These are phyloP conservation scores for Takifugu ocellatus DNA, from an alignment of 2,797 vertebrate genomes.

Conservation along the genomic window DNA sequence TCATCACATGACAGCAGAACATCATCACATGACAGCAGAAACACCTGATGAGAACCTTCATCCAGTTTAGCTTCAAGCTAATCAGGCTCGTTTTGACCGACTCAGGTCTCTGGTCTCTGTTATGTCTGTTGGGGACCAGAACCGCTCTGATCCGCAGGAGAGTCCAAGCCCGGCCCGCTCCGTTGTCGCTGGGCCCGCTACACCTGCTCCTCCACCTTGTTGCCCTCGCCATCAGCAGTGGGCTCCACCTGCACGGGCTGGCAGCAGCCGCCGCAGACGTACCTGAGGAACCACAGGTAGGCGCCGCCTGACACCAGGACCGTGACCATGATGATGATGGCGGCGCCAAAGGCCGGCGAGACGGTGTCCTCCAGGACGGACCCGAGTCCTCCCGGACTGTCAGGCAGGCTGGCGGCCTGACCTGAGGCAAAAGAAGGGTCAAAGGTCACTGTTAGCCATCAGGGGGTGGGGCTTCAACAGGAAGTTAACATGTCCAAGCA, in stretches of 20 bases:
- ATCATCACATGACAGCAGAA: too few species aligned
- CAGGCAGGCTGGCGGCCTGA: conserved; percentile 24
- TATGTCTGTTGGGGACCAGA: too few species aligned
- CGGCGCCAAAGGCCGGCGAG: conserved; percentile 67
- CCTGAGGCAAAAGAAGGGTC: conserved; percentile 31
- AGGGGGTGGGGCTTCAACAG: too few species aligned
- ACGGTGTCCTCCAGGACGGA: conserved; percentile 51
- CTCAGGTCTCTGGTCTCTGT: too few species aligned
- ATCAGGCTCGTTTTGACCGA: too few species aligned
- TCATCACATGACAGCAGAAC: too few species aligned
- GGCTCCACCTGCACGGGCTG: conserved; percentile 66
- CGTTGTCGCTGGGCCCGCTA: conserved; percentile 12
- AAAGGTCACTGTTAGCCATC: not conserved
- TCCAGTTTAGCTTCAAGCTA: too few species aligned
- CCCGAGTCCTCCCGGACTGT: conserved; percentile 37
- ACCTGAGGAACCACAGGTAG: conserved; percentile 77
- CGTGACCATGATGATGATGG: conserved; percentile 67
- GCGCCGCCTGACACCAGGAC: conserved; percentile 57
- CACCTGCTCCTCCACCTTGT: conserved; percentile 72
- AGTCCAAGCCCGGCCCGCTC: not conserved
- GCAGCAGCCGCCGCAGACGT: conserved; percentile 73
- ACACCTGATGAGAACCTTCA: too few species aligned
- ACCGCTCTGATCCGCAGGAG: not conserved
- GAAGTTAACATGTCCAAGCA: too few species aligned
- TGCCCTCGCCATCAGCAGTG: conserved; percentile 43